Percentiles rank a stretch among this genome's conserved stretches.
phyloP scores from a whole-genome alignment of 2,113 vertebrate species.

The Cercopithecus mona region DNA sequence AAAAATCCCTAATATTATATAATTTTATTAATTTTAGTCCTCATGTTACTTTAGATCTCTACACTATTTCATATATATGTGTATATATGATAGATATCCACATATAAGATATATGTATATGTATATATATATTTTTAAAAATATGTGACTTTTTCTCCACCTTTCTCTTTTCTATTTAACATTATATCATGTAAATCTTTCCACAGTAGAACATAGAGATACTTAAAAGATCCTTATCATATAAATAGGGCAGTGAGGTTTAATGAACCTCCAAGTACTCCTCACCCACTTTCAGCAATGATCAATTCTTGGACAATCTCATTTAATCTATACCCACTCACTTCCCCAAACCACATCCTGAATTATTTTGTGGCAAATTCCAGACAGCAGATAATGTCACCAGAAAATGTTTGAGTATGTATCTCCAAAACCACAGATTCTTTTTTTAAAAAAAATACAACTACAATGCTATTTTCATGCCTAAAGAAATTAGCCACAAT shows the following conservation, averaged over 20 bases:
- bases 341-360: not conserved
- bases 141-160: not conserved
- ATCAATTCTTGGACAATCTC: not conserved
- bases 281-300: not conserved
- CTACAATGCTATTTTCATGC: not conserved
- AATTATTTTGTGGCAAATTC: not conserved
- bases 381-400: not conserved
- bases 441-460: not conserved
- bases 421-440: not conserved
- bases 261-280: not conserved
- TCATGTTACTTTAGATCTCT: not conserved
- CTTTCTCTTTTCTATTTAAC: not conserved
- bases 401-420: not conserved
- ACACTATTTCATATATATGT: not conserved
- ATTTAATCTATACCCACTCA: not conserved
- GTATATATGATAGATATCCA: too few species aligned
- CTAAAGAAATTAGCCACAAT: not conserved
- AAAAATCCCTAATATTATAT: not conserved
- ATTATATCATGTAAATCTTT: not conserved
- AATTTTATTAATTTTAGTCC: not conserved
- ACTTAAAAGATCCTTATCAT: not conserved
- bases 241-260: not conserved
- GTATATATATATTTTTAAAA: not conserved
- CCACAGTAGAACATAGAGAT: not conserved
- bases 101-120: too few species aligned